Conservation (phyloP, 2,113 vertebrate genomes). For the Dasyprocta punctata region DNA sequence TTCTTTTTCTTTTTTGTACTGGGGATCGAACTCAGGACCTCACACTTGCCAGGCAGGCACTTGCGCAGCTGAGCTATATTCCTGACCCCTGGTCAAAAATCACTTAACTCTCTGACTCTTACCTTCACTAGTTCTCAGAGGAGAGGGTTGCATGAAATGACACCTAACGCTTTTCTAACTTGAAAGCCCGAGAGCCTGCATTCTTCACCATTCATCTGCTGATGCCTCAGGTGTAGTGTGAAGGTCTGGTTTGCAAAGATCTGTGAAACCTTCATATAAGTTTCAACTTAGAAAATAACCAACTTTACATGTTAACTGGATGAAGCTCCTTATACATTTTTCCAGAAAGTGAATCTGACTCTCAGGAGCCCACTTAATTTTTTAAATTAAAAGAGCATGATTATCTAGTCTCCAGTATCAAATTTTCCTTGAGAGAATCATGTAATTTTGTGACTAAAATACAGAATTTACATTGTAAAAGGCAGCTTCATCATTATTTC, state of each 20-base stretch:
- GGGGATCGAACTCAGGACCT: too few relatives aligned
- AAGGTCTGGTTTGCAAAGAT: background rate
- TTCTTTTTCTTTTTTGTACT: too few relatives aligned
- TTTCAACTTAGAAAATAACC: conserved; percentile 32
- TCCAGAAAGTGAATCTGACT: background rate
- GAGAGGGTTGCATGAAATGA: background rate
- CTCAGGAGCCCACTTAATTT: background rate
- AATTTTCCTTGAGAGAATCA: background rate
- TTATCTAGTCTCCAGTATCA: background rate
- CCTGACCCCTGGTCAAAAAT: background rate
- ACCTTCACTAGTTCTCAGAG: background rate
- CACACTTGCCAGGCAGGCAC: too few relatives aligned
- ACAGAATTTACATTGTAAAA: background rate
- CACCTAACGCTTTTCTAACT: background rate
- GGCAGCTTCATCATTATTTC: background rate
- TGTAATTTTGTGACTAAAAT: background rate
- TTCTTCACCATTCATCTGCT: background rate
- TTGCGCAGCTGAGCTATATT: too few relatives aligned
- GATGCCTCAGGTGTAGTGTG: background rate
- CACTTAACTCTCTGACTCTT: background rate
- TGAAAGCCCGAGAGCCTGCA: background rate
- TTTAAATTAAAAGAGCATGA: conserved; percentile 24
- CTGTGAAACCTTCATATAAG: background rate
- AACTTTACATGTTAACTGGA: background rate
- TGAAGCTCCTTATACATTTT: background rate